Base-by-base conservation (phyloP, 1,140 invertebrate genomes). In the Penaeus japonicus region DNA sequence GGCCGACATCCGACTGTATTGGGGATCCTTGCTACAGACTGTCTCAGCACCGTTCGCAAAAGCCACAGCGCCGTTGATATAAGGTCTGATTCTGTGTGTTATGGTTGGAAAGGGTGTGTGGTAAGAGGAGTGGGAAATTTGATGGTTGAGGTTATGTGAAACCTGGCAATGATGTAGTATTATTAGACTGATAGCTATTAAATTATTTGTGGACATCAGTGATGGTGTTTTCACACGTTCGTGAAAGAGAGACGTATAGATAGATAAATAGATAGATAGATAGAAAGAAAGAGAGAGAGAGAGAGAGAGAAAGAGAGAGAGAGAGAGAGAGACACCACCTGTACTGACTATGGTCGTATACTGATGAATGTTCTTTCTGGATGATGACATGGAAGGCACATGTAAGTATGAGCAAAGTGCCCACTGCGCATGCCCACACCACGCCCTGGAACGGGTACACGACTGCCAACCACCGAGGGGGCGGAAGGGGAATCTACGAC, bases 401-500 rank as follows among this genome's bases (percentile, higher is more conserved):
- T 27, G 47, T 24, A 53, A 81, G 59, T 18, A 53, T 17, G 22
- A 81, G 12, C 22, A 57, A 32, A 7, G 53, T 57, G 79, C 5
- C 53, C 4, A 30, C 79, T 27, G 59, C 79, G 22, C 39, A 22
- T 20, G 55, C 79, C 53, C 79, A 81, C 53, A 81, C 79, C 0
- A 30, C 54, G 12, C 79, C n/a, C 24, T 55, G 53, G 35, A 75
- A 75, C 7, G 62, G 65, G 47, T 75, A 85, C 18, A 75, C 27
- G n/a, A 85, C 83, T 5, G 83, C 83, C 62, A 55, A 20, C 83
- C 83, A 85, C n/a, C 83, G 83, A 54, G 83, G 83, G 24, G 53
- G 39, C 2, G 83, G 65, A 7, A 65, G 83, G 30, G 83, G 83
- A 22, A 85, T 17, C 83, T 85, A 53, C n/a, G 15, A 39, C 17